Base-by-base conservation (phyloP, 2,113 vertebrate genomes). In the Phalacrocorax aristotelis region DNA sequence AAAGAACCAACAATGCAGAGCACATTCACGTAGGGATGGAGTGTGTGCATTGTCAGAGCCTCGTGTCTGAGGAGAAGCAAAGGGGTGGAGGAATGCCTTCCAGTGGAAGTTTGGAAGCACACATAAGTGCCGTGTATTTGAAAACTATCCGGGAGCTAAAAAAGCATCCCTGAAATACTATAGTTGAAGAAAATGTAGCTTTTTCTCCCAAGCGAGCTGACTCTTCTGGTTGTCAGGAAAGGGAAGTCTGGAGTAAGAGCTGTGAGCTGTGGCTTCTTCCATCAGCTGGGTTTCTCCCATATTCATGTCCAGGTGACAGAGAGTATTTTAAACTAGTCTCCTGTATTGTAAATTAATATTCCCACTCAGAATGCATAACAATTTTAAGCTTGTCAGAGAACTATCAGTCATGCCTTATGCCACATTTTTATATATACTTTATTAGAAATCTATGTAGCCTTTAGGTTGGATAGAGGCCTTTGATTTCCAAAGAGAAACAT, bases 401-500 rank as follows among this genome's bases (percentile, higher is more conserved):
- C 46, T 61, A 58, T 51, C 46, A 62, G 58, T 38, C 32, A 65
- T 79, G 55, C 26, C 42, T 52, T 27, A 68, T 12, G 32, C 68
- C 49, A 76, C 36, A 29, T 36, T 79, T 92, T 60, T 60, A 27
- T 22, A 76, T 68, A 82, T 81, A 57, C 76, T 90, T 95, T 49
- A 81, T 52, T 78, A 91, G 64, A 60, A 92, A 80, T 38, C 48
- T 65, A 48, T 34, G 58, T 58, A 90, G 66, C 32, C 65, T 91
- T 86, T 86, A 80, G 85, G 74, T 38, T 75, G 48, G 44, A 71
- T 44, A 86, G 40, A 88, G 49, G n/a, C 10, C 55, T 93, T 89
- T 84, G 79, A 96, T 92, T 97, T 93, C 91, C 57, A 94, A 96
- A 76, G 44, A 79, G 54, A 82, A 92, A 88, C 64, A 76, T 34